Evolutionary conservation across 2,113 vertebrate genomes (phyloP), one percentile per base, ranked within the genome.

Genomic region (Syngnathus scovelli): DNA sequence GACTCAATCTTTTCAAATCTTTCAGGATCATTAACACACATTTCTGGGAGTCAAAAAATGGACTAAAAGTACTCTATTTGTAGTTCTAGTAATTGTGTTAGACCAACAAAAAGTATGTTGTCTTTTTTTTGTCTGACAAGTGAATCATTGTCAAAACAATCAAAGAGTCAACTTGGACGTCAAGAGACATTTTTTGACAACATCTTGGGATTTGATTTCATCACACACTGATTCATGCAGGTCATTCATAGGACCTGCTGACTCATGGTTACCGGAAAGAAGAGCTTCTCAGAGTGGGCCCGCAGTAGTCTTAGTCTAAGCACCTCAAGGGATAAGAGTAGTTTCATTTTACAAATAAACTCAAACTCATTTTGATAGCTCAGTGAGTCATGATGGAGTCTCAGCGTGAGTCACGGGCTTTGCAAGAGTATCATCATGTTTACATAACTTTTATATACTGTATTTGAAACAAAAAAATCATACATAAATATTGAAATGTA

Each of bases 71-170:
- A 1, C 3, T 49, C 48, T 8, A 6, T 46, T 46, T 46, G 43
- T 46, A 46, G 43, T 46, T 46, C 11, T 13, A 46, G 43, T 46
- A 49, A 2, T 49, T 19, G 6, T 49, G 16, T n/a, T 56, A 7
- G 54, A 56, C 5, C 13, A 56, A 56, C 23, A 56, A 13, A 56
- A 56, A 13, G 21, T 56, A 33, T 33, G 23, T 21, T 33, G 41
- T 8, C 9, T 12, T 43, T 12, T 11, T 33, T 55, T 58, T 58
- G 49, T 81, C 79, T 54, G 66, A 43, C 61, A 81, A 76, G 61
- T 59, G 81, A 82, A 83, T 82, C 84, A 81, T 55, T 76, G 49
- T 74, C 37, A 70, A 79, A 83, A 82, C 73, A 86, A 27, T 48
- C 43, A 72, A 76, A 33, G 51, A 62, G 44, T 72, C 62, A 48